Evolutionary conservation across 2,113 vertebrate genomes (phyloP), one percentile per base, ranked within the genome.

Genomic region (Vidua macroura): DNA sequence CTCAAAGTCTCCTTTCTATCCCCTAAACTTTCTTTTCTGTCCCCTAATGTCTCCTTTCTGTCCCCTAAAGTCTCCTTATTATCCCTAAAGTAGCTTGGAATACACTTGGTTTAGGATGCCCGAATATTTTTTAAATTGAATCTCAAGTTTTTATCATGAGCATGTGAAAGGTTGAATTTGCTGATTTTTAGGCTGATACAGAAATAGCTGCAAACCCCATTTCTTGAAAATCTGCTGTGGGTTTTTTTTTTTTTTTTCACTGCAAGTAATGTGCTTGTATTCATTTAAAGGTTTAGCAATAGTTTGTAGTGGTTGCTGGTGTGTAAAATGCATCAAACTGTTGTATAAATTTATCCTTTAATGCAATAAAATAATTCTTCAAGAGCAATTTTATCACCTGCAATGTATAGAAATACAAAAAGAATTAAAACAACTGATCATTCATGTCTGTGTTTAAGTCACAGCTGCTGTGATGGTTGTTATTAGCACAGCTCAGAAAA

Each of bases 71-170:
- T 70, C 49, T 44, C 10, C 13, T 17, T 28, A 16, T 6, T 46
- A 6, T 9, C 21, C 19, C n/a, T 21, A 13, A 46, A 51, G 19
- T 4, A 16, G 22, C 56, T 68, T 58, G 82, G 44, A 69, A 41
- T 22, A 52, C 25, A 10, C 51, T 74, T 43, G 27, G 3, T 53
- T 80, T 83, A 44, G 13, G 15, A 60, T 16, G 33, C 72, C 72
- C 31, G n/a, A 30, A 37, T 77, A 28, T 49, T 90, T 93, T 84
- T 88, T 93, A 22, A 83, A 90, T 88, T 46, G 46, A 74, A 70
- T n/a, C 59, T 76, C 84, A 27, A 37, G 11, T 93, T 96, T 94
- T 83, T 75, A 90, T 86, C 90, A 17, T 17, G 72, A 90, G 30
- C 1, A 0, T 35, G 79, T 81, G 68, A 70, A 90, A 86, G 6